phyloP scores from a whole-genome alignment of 2,113 vertebrate genomes.

The Oncorhynchus keta region DNA sequence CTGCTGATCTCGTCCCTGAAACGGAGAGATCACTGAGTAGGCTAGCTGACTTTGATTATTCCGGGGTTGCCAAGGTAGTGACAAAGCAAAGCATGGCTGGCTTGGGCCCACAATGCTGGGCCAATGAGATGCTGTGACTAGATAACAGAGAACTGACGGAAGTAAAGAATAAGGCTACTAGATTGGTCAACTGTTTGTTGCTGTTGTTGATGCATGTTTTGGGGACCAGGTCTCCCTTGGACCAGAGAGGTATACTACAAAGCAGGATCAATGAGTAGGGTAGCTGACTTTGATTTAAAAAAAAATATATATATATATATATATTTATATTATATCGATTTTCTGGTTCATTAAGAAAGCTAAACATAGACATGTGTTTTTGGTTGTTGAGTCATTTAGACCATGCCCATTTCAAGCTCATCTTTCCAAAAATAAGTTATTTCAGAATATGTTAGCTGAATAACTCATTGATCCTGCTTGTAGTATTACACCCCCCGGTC shows the following conservation, averaged over 20 bases:
- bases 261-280: no score
- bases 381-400: no score
- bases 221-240: neutral
- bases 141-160: slow-evolving; percentile 31
- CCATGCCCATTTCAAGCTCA: no score
- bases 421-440: no score
- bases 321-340: no score
- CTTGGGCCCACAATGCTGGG: slow-evolving; percentile 47
- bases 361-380: no score
- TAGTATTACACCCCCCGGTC: neutral
- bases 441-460: no score
- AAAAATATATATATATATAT: no score
- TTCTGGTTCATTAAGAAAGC: no score
- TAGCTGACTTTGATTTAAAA: no score
- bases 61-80: slow-evolving; percentile 57
- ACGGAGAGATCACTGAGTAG: neutral
- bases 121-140: slow-evolving; percentile 48
- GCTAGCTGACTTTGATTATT: slow-evolving; percentile 10
- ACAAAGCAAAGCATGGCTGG: slow-evolving; percentile 28
- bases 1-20: slow-evolving; percentile 58
- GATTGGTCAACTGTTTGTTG: slow-evolving; percentile 42
- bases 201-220: slow-evolving; percentile 32
- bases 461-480: no score
- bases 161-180: slow-evolving; percentile 15
- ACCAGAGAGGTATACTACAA: no score